Base-by-base conservation (phyloP, 2,797 vertebrate genomes). In the Gallinago solitaria region DNA sequence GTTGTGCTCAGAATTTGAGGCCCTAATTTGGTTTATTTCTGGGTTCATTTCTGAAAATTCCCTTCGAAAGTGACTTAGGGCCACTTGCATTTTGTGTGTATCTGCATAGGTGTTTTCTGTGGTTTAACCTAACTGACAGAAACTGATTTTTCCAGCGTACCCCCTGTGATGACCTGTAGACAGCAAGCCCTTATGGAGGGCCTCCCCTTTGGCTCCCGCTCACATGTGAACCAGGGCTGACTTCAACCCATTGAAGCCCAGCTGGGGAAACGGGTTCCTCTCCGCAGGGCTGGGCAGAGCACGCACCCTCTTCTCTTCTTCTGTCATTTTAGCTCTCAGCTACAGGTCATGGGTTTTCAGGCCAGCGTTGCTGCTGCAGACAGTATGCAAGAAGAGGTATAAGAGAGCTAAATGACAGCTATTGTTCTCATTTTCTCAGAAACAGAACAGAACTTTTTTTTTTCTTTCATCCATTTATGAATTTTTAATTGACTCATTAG, bases 401-500 rank as follows among this genome's bases (percentile, higher is more conserved):
- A 54, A 2, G 20, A 85, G 71, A 67, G 24, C 47, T 91, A 63
- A 75, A 70, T 77, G 77, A 93, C 80, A 95, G 60, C 94, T 95
- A 90, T 51, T 91, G 77, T 90, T 95, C 86, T 96, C 77, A 87
- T 96, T 96, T 97, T 89, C 88, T 85, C 84, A 89, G 70, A 83
- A 90, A 68, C 68, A 70, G 65, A 91, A 94, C 57, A n/a, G 71
- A 95, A 94, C 82, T 89, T 94, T 47, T 43, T 60, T 21, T 71
- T 83, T 80, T 56, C 48, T 91, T 93, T 86, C 64, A 93, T 83
- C 57, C 68, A 77, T 57, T 92, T 95, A 96, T 87, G 86, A 97
- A 97, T 96, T 97, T 97, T 97, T 97, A 95, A 97, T 95, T 95
- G 77, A 89, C 57, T 96, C 82, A 77, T 96, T 96, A 96, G 86